Conservation (phyloP, 1,140 invertebrate genomes). For the Drosophila oshimai region DNA sequence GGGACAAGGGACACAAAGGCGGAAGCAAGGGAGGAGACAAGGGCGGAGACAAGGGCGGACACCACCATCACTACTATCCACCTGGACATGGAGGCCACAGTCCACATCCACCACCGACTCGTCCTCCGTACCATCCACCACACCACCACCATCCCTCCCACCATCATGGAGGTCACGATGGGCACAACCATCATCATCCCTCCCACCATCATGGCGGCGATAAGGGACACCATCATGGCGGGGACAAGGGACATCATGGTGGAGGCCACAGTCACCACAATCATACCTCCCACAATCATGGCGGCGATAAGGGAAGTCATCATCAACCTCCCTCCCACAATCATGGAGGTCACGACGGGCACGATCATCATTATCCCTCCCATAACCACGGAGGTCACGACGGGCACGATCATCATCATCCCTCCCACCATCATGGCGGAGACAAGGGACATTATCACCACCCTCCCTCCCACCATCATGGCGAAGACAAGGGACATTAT, state of each 20-base stretch:
- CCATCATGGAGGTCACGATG: too few relatives aligned
- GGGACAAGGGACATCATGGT: constrained; percentile 2
- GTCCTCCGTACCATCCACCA: background rate
- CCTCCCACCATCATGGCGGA: background rate
- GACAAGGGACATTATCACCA: constrained; percentile 1
- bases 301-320: background rate
- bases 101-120: background rate
- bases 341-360: too few relatives aligned
- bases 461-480: background rate
- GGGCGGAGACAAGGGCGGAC: constrained; percentile 33
- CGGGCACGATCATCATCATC: background rate
- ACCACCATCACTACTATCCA: constrained; percentile 28
- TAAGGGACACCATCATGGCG: background rate
- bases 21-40: constrained; percentile 30
- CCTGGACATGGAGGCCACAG: constrained; percentile 1
- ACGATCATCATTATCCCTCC: too few relatives aligned
- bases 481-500: background rate
- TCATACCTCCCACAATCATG: background rate
- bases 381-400: too few relatives aligned
- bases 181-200: too few relatives aligned
- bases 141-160: background rate
- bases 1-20: constrained; percentile 22
- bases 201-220: too few relatives aligned
- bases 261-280: too few relatives aligned
- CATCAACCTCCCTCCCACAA: background rate